Conservation (phyloP, 2,113 vertebrate species). For the Sisor rabdophorus region DNA sequence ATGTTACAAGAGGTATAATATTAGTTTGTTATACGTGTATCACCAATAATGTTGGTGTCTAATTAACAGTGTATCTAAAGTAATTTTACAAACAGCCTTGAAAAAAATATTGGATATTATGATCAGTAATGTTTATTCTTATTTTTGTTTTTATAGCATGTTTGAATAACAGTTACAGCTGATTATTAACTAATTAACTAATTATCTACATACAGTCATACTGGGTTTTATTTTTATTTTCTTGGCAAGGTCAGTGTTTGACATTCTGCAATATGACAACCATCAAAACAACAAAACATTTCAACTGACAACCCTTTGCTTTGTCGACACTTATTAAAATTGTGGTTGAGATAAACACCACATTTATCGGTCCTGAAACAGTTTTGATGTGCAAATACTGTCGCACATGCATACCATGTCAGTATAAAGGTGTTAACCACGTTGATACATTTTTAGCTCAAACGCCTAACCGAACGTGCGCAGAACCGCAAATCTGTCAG, state of each 20-base stretch:
- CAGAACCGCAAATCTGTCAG: background rate
- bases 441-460: slow-evolving; percentile 8
- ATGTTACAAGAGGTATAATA: no score
- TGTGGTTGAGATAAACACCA: background rate
- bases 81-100: no score
- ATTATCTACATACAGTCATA: no score
- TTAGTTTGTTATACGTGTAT: no score
- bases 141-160: no score
- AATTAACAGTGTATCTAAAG: no score
- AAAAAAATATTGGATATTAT: no score
- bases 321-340: background rate
- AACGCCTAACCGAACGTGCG: background rate
- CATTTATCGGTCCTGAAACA: background rate
- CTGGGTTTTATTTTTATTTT: background rate
- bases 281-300: background rate
- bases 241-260: background rate
- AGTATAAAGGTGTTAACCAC: background rate
- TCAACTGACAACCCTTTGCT: background rate
- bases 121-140: no score
- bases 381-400: background rate
- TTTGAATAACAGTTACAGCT: no score
- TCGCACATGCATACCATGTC: background rate
- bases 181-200: no score
- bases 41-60: no score
- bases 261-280: background rate